Evolutionary conservation across 1,140 invertebrate genomes (phyloP), one percentile per base, ranked within the genome.

Genomic region (Euglossa dilemma): DNA sequence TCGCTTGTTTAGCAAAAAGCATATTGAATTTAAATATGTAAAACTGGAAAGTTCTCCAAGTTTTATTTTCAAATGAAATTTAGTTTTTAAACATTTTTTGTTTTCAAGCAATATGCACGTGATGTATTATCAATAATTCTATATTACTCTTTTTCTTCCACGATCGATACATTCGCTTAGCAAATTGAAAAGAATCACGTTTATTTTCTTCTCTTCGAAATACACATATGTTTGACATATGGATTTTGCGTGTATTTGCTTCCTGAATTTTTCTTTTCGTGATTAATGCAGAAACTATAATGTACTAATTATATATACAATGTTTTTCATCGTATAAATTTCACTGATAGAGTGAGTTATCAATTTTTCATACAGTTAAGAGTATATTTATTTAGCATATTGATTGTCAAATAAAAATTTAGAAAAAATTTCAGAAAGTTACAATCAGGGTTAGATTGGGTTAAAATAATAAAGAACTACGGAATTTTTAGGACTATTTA

Each of bases 11-110:
- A 6, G 8, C 23, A 3, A 25, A 20, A 23, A 71, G 52, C n/a
- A 28, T 52, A 71, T 54, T 28, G 47, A 71, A 71, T 71, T 20
- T 25, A 71, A 71, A 52, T 71, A 54, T 71, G 36, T 52, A 71
- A 25, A 28, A 28, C 12, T 7, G 25, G 14, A 54, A 71, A 28
- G 5, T 52, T 12, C 4, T 25, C 8, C 18, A 28, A 20, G 11
- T n/a, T 71, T 52, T 3, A 54, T 52, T 71, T 71, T 54, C 25
- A 43, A 18, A 9, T 43, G 8, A 66, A 43, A 43, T 66, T 43
- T 23, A 43, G 20, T 66, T 20, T 43, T 64, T 23, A 43, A 16
- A 64, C 18, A 1, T 0, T 43, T 64, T 18, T 12, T 20, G 11
- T 64, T 64, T 64, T 23, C 23, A 66, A 43, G 12, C 25, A 63